Conservation (phyloP, 2,113 vertebrate genomes). For the Riparia riparia region DNA sequence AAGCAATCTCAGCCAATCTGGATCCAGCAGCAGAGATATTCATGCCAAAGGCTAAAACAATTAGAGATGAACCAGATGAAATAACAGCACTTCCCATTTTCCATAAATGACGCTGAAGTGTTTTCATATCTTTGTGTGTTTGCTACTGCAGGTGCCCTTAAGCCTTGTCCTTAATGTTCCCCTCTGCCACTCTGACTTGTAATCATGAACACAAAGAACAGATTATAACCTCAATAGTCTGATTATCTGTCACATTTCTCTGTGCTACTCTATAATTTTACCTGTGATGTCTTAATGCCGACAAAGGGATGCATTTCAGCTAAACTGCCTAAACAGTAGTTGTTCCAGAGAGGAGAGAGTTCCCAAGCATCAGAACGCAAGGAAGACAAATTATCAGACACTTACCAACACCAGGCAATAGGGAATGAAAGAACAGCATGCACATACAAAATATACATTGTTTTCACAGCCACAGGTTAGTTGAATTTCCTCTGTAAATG, state of each 20-base stretch:
- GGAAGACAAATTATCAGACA: neutral
- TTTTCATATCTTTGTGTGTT: constrained; percentile 16
- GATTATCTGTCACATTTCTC: constrained; percentile 57
- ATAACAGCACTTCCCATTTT: constrained; percentile 46
- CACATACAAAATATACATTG: neutral
- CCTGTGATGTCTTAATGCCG: neutral
- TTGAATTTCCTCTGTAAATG: neutral
- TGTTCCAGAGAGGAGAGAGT: neutral
- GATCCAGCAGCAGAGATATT: neutral
- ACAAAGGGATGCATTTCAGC: neutral
- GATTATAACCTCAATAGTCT: constrained; percentile 27
- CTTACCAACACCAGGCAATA: neutral
- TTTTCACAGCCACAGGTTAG: neutral
- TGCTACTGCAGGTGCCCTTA: constrained; percentile 26
- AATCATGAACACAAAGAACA: constrained; percentile 21
- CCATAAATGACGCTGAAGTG: constrained; percentile 20
- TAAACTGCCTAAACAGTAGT: constrained; percentile 1
- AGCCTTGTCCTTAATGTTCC: neutral
- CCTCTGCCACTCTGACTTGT: constrained; percentile 44
- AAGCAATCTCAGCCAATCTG: neutral
- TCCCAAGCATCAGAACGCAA: neutral
- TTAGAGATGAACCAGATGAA: constrained; percentile 61
- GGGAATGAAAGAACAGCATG: neutral
- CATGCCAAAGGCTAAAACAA: constrained; percentile 48
- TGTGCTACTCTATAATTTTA: constrained; percentile 17